phyloP scores from a whole-genome alignment of 2,888 invertebrate genomes.

The Malthinus seriepunctatus region DNA sequence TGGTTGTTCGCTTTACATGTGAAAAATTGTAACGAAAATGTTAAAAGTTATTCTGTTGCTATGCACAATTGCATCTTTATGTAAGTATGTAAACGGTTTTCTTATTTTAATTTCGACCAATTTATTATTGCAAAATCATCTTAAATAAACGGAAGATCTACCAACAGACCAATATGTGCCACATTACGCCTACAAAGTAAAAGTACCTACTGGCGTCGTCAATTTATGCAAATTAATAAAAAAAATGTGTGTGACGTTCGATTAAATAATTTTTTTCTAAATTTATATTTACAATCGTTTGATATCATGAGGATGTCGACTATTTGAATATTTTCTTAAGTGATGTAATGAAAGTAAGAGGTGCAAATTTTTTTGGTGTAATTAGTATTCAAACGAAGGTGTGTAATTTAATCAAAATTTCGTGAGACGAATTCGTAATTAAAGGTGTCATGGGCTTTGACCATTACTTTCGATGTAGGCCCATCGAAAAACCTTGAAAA shows the following conservation, averaged over 20 bases:
- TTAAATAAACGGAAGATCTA: too few relatives aligned
- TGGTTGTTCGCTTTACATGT: background rate
- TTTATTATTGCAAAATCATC: background rate
- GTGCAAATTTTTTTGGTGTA: background rate
- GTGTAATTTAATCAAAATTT: conserved; percentile 1
- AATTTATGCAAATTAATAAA: too few relatives aligned
- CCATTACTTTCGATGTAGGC: background rate
- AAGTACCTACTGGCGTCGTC: background rate
- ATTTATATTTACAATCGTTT: too few relatives aligned
- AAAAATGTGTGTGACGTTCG: too few relatives aligned
- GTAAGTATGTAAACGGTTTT: conserved; percentile 2
- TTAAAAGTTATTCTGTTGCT: conserved; percentile 5
- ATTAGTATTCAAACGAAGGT: conserved; percentile 1
- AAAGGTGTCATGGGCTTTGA: conserved; percentile 1
- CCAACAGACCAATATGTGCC: too few relatives aligned
- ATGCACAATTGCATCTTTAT: conserved; percentile 4
- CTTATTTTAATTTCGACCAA: conserved; percentile 1
- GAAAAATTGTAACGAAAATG: conserved; percentile 4
- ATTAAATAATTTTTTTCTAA: too few relatives aligned
- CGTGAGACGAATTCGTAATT: background rate
- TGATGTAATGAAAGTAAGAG: conserved; percentile 5
- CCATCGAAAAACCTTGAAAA: background rate
- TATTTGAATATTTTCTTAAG: background rate
- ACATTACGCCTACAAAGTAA: conserved; percentile 1
- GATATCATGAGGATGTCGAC: background rate